phyloP scores from a whole-genome alignment of 2,113 vertebrate genomes.

The Clupea harengus region DNA sequence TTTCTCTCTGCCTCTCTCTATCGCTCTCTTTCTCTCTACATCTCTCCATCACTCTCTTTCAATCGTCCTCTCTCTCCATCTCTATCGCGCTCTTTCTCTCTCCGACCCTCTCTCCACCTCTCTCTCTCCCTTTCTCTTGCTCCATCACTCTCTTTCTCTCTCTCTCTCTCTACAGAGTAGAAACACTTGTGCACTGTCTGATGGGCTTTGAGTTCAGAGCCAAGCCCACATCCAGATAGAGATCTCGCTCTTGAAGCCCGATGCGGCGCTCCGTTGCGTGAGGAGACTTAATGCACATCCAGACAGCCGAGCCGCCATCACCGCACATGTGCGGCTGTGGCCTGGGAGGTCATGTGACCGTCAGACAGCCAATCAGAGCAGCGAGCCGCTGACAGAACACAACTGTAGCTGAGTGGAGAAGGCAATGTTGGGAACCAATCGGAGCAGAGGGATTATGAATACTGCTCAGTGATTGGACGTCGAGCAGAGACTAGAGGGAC shows the following conservation, averaged over 20 bases:
- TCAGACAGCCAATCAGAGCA: background rate
- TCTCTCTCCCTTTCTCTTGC: background rate
- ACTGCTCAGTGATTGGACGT: background rate
- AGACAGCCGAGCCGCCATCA: background rate
- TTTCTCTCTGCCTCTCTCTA: background rate
- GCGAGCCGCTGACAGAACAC: background rate
- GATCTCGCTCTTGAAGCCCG: background rate
- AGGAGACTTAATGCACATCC: background rate
- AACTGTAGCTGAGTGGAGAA: background rate
- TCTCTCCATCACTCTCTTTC: background rate
- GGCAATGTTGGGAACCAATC: background rate
- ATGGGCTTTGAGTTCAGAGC: background rate
- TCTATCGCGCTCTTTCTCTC: background rate
- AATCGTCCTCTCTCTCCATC: background rate
- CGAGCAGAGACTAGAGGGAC: background rate
- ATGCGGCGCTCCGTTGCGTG: background rate
- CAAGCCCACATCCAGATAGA: slow-evolving; percentile 8
- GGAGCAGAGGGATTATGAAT: background rate
- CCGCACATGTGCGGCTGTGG: background rate
- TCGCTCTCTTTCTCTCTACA: background rate
- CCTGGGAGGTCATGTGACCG: background rate
- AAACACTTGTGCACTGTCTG: background rate
- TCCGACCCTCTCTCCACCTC: background rate
- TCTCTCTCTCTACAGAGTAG: background rate
- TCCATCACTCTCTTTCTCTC: background rate